A percentile compares a stretch with the other conserved stretches of the same genome.
These are phyloP conservation scores for Nebria brevicollis DNA, from an alignment of 2,888 invertebrate genomes.

Conservation along the genomic window DNA sequence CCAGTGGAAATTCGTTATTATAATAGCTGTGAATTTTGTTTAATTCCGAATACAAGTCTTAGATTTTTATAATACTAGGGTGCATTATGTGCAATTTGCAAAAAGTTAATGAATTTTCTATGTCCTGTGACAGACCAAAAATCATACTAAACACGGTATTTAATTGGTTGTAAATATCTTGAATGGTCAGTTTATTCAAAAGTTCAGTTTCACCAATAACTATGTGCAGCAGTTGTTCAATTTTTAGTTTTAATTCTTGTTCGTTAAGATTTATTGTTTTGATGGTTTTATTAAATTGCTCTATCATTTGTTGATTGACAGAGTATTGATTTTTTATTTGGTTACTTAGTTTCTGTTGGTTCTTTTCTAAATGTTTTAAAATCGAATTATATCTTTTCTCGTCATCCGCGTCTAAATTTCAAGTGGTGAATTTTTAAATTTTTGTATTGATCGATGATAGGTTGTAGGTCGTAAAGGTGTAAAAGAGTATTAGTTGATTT, in stretches of 20 bases:
- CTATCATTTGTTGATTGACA: not conserved
- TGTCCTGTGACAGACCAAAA: not conserved
- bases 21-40: constrained; percentile 3
- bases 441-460: not conserved
- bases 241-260: constrained; percentile 4
- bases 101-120: constrained; percentile 7
- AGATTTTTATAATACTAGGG: not conserved
- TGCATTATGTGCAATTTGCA: constrained; percentile 8
- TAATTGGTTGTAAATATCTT: constrained; percentile 12
- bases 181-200: not conserved
- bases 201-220: not conserved
- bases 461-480: not conserved
- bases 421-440: not conserved
- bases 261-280: constrained; percentile 4
- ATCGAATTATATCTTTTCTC: constrained; percentile 9
- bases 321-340: not conserved
- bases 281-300: constrained; percentile 1
- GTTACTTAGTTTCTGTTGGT: not conserved
- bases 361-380: not conserved
- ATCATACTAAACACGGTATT: not conserved
- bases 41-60: not conserved
- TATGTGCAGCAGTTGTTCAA: not conserved
- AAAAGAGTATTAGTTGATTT: not conserved
- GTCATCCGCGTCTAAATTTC: not conserved
- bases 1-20: constrained; percentile 2